Percentiles rank a stretch among this genome's conserved stretches.
These are phyloP conservation scores for Sorex fumeus DNA, from an alignment of 2,113 vertebrate genomes.

Conservation along the genomic window DNA sequence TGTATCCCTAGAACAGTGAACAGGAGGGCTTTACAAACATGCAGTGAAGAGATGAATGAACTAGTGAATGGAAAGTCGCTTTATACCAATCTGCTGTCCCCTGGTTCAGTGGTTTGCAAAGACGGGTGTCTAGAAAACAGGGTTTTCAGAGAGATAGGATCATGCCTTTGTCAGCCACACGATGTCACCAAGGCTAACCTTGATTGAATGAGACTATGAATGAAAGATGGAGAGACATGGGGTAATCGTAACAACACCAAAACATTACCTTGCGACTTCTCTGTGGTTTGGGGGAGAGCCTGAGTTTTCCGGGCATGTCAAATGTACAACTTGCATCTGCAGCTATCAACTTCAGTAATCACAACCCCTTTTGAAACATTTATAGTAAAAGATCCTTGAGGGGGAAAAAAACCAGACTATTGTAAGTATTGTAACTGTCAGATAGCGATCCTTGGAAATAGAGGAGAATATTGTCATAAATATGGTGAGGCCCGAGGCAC, in stretches of 20 bases:
- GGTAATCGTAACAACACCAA: neutral
- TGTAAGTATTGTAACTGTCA: neutral
- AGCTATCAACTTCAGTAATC: neutral
- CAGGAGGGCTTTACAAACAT: neutral
- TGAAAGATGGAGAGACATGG: neutral
- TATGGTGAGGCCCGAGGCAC: neutral
- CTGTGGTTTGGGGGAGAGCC: neutral
- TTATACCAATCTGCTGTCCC: neutral
- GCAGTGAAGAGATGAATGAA: neutral
- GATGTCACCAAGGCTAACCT: neutral
- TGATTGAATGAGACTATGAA: neutral
- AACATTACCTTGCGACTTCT: neutral
- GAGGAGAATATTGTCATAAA: neutral
- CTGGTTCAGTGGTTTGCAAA: neutral
- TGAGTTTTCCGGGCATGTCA: neutral
- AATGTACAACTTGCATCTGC: neutral
- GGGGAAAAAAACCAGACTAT: neutral
- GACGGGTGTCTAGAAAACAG: neutral
- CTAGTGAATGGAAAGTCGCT: neutral
- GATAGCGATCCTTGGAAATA: neutral
- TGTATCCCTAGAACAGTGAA: neutral
- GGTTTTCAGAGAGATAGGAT: neutral
- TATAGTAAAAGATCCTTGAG: neutral
- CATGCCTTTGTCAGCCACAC: neutral
- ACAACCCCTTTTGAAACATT: neutral